Base-by-base conservation (phyloP, 2,797 vertebrate species). In the Fratercula arctica region DNA sequence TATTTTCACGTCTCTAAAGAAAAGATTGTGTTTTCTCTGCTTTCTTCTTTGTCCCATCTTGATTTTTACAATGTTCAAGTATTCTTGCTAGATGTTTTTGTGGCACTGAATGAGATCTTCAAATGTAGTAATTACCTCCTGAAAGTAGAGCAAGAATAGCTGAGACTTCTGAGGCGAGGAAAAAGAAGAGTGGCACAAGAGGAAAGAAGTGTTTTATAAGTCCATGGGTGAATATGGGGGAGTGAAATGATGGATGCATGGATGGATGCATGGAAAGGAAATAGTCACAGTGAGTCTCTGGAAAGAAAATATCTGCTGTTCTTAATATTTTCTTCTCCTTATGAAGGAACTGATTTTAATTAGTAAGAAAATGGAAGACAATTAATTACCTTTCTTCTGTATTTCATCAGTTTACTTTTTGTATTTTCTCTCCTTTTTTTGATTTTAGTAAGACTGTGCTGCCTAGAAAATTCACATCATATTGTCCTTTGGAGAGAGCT, bases 181-280 rank as follows among this genome's bases (percentile, higher is more conserved):
- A 68, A 7, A 51, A 63, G 67, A 85, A 50, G 7, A 10, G 8
- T 83, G 10, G 9, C 8, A 28, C 7, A 13, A 59, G 51, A 56
- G 10, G 19, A 83, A 93, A 77, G 1, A 72, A 54, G 5, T 46
- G 12, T 26, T 76, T 66, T 57, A n/a, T 60, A 64, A 79, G 10
- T 3, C 21, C 3, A 1, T 51, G 3, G 68, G 1, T 12, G 8
- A 84, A 87, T 23, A 46, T 16, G 35, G 6, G 1, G 7, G 5
- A 4, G 1, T 41, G 29, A 51, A 56, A 53, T 26, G 33, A 16
- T 43, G 11, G 21, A 53, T 39, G 14, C 3, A 66, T n/a, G 5
- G 23, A 56, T 41, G 23, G 59, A 59, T 21, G 14, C 21, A 45
- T 7, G 23, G 18, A 91, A 35, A 37, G 4, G 16, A 39, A 11